phyloP scores from a whole-genome alignment of 2,888 invertebrate species.

The Theodoxus fluviatilis region DNA sequence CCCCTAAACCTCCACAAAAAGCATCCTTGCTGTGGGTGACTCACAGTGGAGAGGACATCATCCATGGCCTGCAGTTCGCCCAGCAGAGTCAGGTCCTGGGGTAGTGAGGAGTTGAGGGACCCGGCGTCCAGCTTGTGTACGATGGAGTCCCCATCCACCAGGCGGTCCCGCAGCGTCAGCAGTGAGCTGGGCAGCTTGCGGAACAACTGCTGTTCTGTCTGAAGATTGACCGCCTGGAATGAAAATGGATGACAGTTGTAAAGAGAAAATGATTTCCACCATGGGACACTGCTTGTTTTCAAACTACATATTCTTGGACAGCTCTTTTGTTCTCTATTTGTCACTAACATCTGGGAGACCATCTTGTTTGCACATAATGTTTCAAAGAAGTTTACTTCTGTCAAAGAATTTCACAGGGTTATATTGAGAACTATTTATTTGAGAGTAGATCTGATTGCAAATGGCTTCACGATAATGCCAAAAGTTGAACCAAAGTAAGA shows the following conservation, averaged over 20 bases:
- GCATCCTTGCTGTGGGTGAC: too few species aligned
- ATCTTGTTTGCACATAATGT: too few species aligned
- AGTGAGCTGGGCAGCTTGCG: constrained; percentile 51
- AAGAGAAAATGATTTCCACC: neutral
- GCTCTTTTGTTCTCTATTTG: neutral
- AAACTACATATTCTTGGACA: neutral
- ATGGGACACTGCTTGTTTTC: neutral
- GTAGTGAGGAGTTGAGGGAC: constrained; percentile 48
- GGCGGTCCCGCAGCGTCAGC: constrained; percentile 43
- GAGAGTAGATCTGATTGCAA: neutral
- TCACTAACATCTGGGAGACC: too few species aligned
- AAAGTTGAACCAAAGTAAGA: neutral
- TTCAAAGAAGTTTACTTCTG: too few species aligned
- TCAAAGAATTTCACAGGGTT: too few species aligned
- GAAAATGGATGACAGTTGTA: neutral
- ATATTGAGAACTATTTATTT: too few species aligned
- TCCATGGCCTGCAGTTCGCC: constrained; percentile 58
- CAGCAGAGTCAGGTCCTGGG: constrained; percentile 50
- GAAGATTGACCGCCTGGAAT: constrained; percentile 57
- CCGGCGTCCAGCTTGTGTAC: constrained; percentile 40
- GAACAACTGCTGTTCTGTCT: constrained; percentile 53
- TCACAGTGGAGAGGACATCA: constrained; percentile 56
- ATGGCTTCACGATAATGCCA: neutral
- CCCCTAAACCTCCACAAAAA: too few species aligned
- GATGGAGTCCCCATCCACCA: constrained; percentile 49